Conservation (phyloP, 2,797 vertebrate genomes). For the Protonibea diacanthus region DNA sequence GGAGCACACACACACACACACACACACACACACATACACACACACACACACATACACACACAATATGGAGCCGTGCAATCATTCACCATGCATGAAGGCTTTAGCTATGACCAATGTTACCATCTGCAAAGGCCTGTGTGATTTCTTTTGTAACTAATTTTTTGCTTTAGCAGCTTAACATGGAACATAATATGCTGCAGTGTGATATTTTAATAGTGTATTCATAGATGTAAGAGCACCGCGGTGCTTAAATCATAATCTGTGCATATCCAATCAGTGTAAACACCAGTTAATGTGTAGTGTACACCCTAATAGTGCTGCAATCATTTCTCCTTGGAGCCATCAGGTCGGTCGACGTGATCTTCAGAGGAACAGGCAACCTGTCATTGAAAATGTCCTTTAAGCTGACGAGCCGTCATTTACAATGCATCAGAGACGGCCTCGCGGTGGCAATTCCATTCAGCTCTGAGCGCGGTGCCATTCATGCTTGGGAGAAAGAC, state of each 20-base stretch:
- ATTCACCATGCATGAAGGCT: conserved; percentile 41
- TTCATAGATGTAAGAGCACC: conserved; percentile 30
- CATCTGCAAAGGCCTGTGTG: conserved; percentile 14
- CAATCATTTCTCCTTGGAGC: conserved; percentile 42
- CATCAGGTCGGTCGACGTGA: conserved; percentile 57
- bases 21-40: conserved; percentile 17
- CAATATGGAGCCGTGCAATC: conserved; percentile 9
- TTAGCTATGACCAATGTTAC: conserved; percentile 11
- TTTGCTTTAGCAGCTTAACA: conserved; percentile 44
- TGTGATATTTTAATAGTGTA: conserved; percentile 18
- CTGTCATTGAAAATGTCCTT: conserved; percentile 87
- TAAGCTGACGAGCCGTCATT: conserved; percentile 84
- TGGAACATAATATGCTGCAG: conserved; percentile 27
- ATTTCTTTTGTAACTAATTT: conserved; percentile 27
- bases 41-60: conserved; percentile 15
- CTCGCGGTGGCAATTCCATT: conserved; percentile 79
- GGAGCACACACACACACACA: conserved; percentile 21
- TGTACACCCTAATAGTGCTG: conserved; percentile 24
- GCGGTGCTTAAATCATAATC: conserved; percentile 38
- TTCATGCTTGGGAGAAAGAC: conserved; percentile 78
- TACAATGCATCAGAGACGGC: conserved; percentile 84
- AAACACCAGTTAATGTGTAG: conserved; percentile 42
- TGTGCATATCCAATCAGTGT: conserved; percentile 55
- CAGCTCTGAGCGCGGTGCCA: conserved; percentile 70
- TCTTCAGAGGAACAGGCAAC: conserved; percentile 67